Base-by-base conservation (phyloP, 1,140 invertebrate genomes). In the Patella vulgata region DNA sequence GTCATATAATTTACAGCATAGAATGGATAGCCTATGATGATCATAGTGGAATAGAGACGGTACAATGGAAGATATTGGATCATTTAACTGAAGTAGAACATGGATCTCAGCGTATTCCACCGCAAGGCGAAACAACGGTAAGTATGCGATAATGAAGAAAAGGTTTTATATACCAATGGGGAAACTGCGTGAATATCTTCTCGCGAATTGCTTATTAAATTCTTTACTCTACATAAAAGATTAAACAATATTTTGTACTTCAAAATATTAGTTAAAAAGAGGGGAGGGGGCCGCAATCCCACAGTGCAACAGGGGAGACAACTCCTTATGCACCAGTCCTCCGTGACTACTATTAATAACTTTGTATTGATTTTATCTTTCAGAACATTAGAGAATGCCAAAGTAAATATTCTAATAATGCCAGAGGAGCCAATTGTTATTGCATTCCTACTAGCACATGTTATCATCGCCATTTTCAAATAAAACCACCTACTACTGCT, bases 11-110 rank as follows among this genome's bases (percentile, higher is more conserved):
- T 55, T 61, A 28, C 43, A 73, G 71, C 8, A 67, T 73, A 39
- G 71, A 73, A 33, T 73, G 71, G 71, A 36, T 57, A 42, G 68
- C 68, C 0, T 73, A 64, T 54, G 71, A 73, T 44, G 52, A 58
- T 46, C 64, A 73, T 51, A 73, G 71, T 53, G 71, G 71, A 2
- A 42, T 73, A 42, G 40, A 65, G 9, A 65, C 33, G 44, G 53
- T 73, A 6, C 54, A 59, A 27, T 73, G 71, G 71, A 63, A 44
- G 14, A 27, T 73, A 14, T 62, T 62, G 11, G 71, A 73, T 31
- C 66, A 67, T 28, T 65, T 43, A 36, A 67, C 64, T 2, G 56
- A 57, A 21, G 63, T 70, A 30, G 33, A 65, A n/a, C 71, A 73
- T 58, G 71, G 71, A 0, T 2, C 31, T 11, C 50, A 68, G 46